phyloP scores from a whole-genome alignment of 1,140 invertebrate genomes.

The Atta cephalotes region DNA sequence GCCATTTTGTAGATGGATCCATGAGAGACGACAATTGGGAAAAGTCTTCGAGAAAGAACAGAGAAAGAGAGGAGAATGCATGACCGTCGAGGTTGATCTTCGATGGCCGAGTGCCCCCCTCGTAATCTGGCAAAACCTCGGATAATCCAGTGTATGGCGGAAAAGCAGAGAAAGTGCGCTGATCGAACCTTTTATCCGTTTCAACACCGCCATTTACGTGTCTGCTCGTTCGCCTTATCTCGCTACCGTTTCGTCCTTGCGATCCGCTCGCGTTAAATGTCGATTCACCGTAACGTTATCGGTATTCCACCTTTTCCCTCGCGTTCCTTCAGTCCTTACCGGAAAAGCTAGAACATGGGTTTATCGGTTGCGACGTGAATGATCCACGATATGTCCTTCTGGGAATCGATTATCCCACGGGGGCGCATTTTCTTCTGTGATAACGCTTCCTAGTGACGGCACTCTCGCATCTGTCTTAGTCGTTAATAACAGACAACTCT shows the following conservation, averaged over 20 bases:
- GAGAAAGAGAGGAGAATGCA: slow-evolving; percentile 9
- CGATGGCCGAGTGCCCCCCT: slow-evolving; percentile 47
- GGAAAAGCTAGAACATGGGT: slow-evolving; percentile 38
- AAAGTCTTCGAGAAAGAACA: not conserved
- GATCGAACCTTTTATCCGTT: slow-evolving; percentile 77
- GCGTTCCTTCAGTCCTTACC: not conserved
- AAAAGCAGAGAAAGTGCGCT: slow-evolving; percentile 46
- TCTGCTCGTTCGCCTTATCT: slow-evolving; percentile 69
- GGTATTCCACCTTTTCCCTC: slow-evolving; percentile 2
- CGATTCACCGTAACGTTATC: slow-evolving; percentile 69
- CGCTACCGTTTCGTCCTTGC: slow-evolving; percentile 62
- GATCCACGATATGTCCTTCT: slow-evolving; percentile 69
- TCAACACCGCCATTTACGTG: slow-evolving; percentile 69
- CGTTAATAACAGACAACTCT: slow-evolving; percentile 58
- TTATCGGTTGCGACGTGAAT: slow-evolving; percentile 69
- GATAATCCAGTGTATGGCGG: slow-evolving; percentile 70
- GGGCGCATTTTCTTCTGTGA: slow-evolving; percentile 57
- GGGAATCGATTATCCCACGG: slow-evolving; percentile 69
- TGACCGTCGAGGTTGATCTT: slow-evolving; percentile 63
- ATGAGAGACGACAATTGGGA: slow-evolving; percentile 6
- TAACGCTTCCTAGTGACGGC: slow-evolving; percentile 20
- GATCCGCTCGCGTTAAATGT: slow-evolving; percentile 73
- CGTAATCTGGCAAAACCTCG: slow-evolving; percentile 73
- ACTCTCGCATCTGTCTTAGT: slow-evolving; percentile 46
- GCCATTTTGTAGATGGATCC: slow-evolving; percentile 62